Evolutionary conservation across 2,888 invertebrate genomes (phyloP), one percentile per base, ranked within the genome.

Genomic region (Zaprionus bogoriensis): DNA sequence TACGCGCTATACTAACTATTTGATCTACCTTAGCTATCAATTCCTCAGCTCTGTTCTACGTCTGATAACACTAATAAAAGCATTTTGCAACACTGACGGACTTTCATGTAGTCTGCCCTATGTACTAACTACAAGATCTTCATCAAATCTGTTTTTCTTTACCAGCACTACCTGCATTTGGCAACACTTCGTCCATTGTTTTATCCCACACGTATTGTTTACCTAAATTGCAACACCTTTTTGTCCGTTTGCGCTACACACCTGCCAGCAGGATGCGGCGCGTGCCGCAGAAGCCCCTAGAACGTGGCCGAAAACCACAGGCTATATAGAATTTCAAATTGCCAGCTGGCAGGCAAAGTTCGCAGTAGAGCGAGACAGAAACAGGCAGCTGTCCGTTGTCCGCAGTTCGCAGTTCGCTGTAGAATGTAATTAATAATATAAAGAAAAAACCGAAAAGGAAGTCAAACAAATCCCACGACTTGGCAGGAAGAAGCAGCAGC

Each of bases 281-380:
- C 71, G 69, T 74, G 71, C 46, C 70, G 10, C 25, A 64, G 59
- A 58, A 50, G 50, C 27, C 48, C 36, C 27, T 55, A 27, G 52
- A 53, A 30, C 12, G 45, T 39, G 47, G 22, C 57, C 22, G 17
- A 36, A 36, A 45, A 41, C 77, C 79, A 52, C 77, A 82, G 12
- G 64, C 54, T 36, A 64, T 67, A 79, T 82, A 64, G 52, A 63
- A 79, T 82, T 73, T 76, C 83, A 67, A 73, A 67, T 80, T 83
- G 70, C 46, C 80, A 83, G 83, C 83, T 82, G 83, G 61, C 14
- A n/a, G 27, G 48, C 32, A 48, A 25, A 23, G 6, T n/a, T n/a
- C n/a, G n/a, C n/a, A n/a, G n/a, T n/a, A 7, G 12, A 5, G 9
- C 14, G 14, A 36, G 14, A 17, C 7, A 2, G 2, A 20, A 10